phyloP scores from a whole-genome alignment of 2,113 vertebrate genomes.

The Trogon surrucura region DNA sequence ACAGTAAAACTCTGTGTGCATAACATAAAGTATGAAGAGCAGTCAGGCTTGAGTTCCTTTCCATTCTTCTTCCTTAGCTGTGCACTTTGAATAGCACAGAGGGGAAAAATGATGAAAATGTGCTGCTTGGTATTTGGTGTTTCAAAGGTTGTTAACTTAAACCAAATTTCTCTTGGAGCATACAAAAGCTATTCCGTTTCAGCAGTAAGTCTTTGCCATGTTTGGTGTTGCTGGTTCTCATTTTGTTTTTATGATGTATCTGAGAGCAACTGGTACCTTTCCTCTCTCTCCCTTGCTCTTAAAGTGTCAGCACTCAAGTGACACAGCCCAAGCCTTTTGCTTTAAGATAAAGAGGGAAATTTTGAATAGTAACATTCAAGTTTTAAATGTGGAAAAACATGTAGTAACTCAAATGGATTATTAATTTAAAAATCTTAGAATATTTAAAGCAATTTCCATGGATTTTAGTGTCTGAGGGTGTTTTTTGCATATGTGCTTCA shows the following conservation, averaged over 20 bases:
- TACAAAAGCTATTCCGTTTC: not conserved
- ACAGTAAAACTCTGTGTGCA: not conserved
- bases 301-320: not conserved
- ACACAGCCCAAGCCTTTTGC: not conserved
- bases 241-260: not conserved
- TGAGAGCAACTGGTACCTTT: not conserved
- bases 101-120: not conserved
- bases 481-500: not conserved
- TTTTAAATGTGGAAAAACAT: not conserved
- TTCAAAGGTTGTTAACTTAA: not conserved
- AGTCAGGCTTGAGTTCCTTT: conserved; percentile 2
- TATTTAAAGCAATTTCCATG: not conserved
- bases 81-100: not conserved
- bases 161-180: not conserved
- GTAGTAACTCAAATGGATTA: not conserved
- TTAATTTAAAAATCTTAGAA: not conserved
- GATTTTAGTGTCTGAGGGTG: not conserved
- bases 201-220: not conserved
- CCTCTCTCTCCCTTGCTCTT: not conserved
- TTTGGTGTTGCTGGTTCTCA: not conserved
- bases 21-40: not conserved
- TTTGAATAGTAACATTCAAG: not conserved
- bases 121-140: not conserved
- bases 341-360: not conserved
- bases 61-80: conserved; percentile 3